phyloP scores from a whole-genome alignment of 2,888 invertebrate species.

The Encarsia formosa region DNA sequence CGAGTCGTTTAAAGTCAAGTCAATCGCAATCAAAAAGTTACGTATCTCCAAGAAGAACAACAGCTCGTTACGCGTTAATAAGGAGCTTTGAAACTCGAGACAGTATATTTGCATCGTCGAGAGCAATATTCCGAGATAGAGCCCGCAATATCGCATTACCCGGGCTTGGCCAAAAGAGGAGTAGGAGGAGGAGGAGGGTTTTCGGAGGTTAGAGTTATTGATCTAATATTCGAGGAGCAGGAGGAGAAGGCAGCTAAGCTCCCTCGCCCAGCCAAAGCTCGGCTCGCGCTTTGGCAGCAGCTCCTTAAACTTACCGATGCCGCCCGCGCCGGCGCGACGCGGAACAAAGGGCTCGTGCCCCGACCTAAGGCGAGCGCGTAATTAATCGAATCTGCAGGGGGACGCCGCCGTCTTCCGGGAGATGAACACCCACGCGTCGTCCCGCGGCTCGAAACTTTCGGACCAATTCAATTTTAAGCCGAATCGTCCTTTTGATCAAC shows the following conservation, averaged over 20 bases:
- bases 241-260: constrained; percentile 33
- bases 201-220: constrained; percentile 47
- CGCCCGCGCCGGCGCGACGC: neutral
- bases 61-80: constrained; percentile 13
- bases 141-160: constrained; percentile 40
- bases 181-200: constrained; percentile 5
- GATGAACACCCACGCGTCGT: too few species aligned
- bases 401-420: too few species aligned
- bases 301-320: neutral
- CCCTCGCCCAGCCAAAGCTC: constrained; percentile 30
- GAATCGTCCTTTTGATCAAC: too few species aligned
- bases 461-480: too few species aligned
- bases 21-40: too few species aligned
- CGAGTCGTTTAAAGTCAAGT: too few species aligned
- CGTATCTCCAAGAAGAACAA: too few species aligned
- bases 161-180: constrained; percentile 24
- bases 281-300: too few species aligned
- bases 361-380: neutral
- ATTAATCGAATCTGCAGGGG: neutral
- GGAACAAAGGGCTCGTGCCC: neutral
- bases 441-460: too few species aligned
- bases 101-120: constrained; percentile 16
- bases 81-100: constrained; percentile 28
- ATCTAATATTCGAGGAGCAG: constrained; percentile 48
- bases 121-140: constrained; percentile 33